Evolutionary conservation across 2,113 vertebrate species (phyloP).

Genomic region (Cyphotilapia sp.): DNA sequence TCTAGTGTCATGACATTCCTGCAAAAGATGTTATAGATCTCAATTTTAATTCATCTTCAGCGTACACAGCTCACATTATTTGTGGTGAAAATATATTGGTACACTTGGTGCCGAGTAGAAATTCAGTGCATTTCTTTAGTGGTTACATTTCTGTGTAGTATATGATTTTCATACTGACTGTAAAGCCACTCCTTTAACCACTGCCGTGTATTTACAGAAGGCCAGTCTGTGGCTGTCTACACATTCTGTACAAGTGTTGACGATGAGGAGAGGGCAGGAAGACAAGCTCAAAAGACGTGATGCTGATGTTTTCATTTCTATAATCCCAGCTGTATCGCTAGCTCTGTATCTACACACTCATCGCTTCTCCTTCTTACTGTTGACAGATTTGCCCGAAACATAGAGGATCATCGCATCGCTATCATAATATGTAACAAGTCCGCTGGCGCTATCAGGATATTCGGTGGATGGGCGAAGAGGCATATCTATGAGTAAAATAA

Average conservation of each 20-base stretch:
- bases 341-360: not conserved
- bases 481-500: not conserved
- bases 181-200: not conserved
- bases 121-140: not conserved
- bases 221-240: not conserved
- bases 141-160: not conserved
- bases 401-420: not conserved
- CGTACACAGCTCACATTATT: not conserved
- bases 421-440: not conserved
- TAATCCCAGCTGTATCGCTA: not conserved
- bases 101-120: not conserved
- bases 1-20: not conserved
- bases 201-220: not conserved
- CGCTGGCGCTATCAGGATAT: not conserved
- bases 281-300: not conserved
- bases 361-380: not conserved
- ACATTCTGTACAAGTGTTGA: not conserved
- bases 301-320: not conserved
- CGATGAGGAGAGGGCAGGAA: not conserved
- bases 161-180: not conserved
- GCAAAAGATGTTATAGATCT: conserved; percentile 1
- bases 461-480: not conserved
- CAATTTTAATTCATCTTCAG: not conserved
- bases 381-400: not conserved
- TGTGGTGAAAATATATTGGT: not conserved